These are phyloP conservation scores for Nerophis ophidion DNA, from an alignment of 2,113 vertebrate species.

Conservation along the genomic window DNA sequence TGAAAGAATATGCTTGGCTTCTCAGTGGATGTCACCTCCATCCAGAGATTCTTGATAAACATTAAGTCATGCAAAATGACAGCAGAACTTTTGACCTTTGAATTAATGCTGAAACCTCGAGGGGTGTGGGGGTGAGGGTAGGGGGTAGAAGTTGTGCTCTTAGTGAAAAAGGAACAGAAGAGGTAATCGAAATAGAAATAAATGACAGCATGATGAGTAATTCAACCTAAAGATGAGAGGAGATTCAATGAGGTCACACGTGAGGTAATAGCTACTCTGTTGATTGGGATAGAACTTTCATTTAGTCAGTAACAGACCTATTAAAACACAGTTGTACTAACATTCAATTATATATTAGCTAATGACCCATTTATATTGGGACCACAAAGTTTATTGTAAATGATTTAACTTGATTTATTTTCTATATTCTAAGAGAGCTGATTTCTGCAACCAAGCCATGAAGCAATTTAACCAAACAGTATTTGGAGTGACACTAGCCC, in stretches of 20 bases:
- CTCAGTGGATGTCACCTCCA: constrained; percentile 20
- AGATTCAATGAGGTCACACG: constrained; percentile 5
- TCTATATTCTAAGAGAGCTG: constrained; percentile 16
- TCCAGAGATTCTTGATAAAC: constrained; percentile 42
- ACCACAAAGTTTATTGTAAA: constrained; percentile 1
- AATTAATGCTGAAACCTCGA: constrained; percentile 34
- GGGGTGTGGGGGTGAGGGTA: constrained; percentile 1
- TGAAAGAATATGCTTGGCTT: constrained; percentile 10
- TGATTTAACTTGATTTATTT: constrained; percentile 7
- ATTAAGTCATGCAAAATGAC: constrained; percentile 62
- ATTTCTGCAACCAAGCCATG: constrained; percentile 20
- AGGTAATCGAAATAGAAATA: constrained; percentile 18
- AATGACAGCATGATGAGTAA: constrained; percentile 5
- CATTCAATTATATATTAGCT: neutral
- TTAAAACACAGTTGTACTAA: neutral
- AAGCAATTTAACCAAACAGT: constrained; percentile 30
- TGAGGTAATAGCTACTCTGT: neutral
- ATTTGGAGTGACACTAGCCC: constrained; percentile 57
- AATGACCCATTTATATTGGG: neutral
- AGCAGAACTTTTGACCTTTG: constrained; percentile 59
- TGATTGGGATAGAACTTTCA: neutral
- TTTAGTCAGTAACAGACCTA: neutral
- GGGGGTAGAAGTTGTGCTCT: constrained; percentile 19
- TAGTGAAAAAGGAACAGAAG: constrained; percentile 17
- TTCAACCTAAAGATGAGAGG: constrained; percentile 5